Evolutionary conservation across 92 coral and sea anemone genomes (phyloP), one percentile per base, ranked within the genome.

Genomic region (Siderastrea radians): DNA sequence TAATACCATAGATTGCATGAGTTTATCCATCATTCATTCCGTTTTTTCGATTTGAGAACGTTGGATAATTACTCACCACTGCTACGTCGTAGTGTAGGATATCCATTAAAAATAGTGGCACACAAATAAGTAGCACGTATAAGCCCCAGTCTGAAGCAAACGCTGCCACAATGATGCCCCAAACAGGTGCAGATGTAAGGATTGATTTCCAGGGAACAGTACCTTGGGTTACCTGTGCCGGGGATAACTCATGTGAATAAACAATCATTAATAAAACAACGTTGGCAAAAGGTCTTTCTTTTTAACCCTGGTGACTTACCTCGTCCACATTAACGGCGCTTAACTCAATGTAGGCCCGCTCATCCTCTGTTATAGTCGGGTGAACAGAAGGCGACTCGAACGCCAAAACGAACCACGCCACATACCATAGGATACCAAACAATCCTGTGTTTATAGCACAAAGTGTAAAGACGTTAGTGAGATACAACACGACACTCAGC

Each of bases 91-190:
- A 93, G 68, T 95, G 93, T 63, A 95, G 59, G 72, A 95, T 92
- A 55, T 95, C 98, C 77, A 95, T 77, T 19, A 95, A 68, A 75
- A 91, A 95, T 76, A 91, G 67, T 9, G 96, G 98, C 45, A 95
- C 94, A 83, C 96, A 95, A 71, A 95, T 93, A 4, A 93, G 84
- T 19, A 93, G 84, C 65, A 95, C 94, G 81, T 93, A 95, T 67
- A 95, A 84, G 87, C 98, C 98, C 98, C 98, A 93, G 65, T 95
- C 94, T 49, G 92, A 88, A 12, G 98, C 96, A 54, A 95, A 95
- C 46, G 96, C 96, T 1, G 93, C 98, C 38, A 90, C 85, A 38
- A 90, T 82, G 51, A 93, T 93, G 77, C 93, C 95, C 92, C 94
- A 93, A 7, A 95, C 96, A 47, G 95, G 93, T 11, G 59, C 54